phyloP scores from a whole-genome alignment of 2,113 vertebrate species.

The Grammomys surdaster region DNA sequence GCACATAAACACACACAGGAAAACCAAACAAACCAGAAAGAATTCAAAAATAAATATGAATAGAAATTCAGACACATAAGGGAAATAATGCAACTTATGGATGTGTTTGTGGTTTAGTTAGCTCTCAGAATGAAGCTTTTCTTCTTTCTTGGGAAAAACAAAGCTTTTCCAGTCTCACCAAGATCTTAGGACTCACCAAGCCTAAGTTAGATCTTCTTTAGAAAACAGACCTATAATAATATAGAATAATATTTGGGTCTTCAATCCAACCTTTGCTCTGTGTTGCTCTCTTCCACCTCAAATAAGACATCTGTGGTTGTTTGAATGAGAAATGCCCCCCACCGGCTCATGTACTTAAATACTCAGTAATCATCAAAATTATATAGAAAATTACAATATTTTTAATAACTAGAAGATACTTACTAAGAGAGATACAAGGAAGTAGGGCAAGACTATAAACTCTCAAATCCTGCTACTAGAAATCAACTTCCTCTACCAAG shows the following conservation, averaged over 20 bases:
- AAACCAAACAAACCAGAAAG: neutral
- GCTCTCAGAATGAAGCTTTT: rapidly evolving
- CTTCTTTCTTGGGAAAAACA: neutral
- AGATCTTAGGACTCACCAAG: neutral
- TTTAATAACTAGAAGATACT: too few species aligned
- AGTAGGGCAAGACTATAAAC: too few species aligned
- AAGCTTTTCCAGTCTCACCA: neutral
- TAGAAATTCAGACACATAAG: neutral
- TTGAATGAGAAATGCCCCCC: neutral
- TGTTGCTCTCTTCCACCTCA: neutral
- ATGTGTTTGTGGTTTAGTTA: neutral
- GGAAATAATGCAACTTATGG: neutral
- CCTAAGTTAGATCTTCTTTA: neutral
- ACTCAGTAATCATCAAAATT: neutral
- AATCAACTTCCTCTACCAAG: too few species aligned
- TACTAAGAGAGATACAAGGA: too few species aligned
- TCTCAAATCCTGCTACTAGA: too few species aligned
- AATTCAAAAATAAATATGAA: neutral
- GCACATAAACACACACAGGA: neutral
- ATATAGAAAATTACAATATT: too few species aligned
- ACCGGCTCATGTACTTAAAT: neutral
- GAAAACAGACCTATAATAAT: neutral
- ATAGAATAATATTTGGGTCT: neutral
- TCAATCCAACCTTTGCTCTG: neutral
- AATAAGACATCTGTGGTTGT: rapidly evolving